Base-by-base conservation (phyloP, 2,797 vertebrate species). In the Gouania willdenowi region DNA sequence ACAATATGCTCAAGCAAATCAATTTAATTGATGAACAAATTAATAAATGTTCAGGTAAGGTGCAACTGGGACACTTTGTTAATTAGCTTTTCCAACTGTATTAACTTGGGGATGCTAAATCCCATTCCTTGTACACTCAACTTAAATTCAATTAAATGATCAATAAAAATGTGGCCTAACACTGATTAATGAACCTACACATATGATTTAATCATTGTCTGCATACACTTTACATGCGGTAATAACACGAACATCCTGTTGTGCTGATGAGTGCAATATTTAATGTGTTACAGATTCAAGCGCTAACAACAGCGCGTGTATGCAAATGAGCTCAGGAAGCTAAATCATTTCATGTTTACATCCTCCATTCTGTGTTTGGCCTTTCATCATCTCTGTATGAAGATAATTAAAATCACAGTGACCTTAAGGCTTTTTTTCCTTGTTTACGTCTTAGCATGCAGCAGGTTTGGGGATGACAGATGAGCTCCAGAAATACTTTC, bases 21-120 rank as follows among this genome's bases (percentile, higher is more conserved):
- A 32, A 53, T 73, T 79, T 68, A 67, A 75, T 62, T 76, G 70
- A 82, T 67, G 55, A 66, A 65, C 40, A 74, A 62, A 77, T 82
- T 68, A 75, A 69, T 79, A 56, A 36, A 66, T 66, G 59, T 68
- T 66, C 5, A 7, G 26, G 60, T 25, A 41, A 57, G 17, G 46
- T 42, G 42, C 29, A 55, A 52, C 49, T 45, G 10, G 23, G 26
- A 51, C 58, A 52, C 77, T 79, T 59, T 39, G 46, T 62, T 45
- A 71, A 80, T 84, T 68, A 55, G 55, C 28, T 36, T 40, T 26
- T 63, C 42, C 12, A 13, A n/a, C 42, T 60, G 23, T 68, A 71
- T 83, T 77, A 82, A 57, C 47, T 44, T 24, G 26, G 41, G 29
- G 41, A 71, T 53, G 64, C 79, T 46, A 64, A 72, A 81, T 61